Percentiles rank a stretch among this genome's conserved stretches.
Conservation (phyloP, 2,113 vertebrate species). For the Sphyrna mokarran region DNA sequence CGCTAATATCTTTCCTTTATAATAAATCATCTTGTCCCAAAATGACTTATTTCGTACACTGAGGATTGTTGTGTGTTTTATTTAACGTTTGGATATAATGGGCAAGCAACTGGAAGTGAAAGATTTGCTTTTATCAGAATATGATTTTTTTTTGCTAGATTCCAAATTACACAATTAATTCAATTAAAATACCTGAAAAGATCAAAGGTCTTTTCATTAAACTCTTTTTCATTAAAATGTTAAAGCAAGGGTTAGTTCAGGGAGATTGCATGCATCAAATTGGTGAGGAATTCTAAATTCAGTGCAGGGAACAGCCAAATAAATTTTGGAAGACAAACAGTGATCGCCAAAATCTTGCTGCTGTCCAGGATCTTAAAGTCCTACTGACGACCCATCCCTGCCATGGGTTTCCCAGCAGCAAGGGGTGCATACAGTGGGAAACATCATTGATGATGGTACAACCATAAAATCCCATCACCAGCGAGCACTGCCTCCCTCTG, state of each 20-base stretch:
- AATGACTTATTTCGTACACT: neutral
- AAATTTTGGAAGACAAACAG: neutral
- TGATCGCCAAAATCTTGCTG: too few relatives aligned
- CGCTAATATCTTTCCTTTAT: neutral
- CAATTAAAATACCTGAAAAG: neutral
- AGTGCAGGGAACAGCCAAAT: neutral
- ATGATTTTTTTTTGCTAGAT: neutral
- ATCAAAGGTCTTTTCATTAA: neutral
- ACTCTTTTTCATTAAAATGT: too few relatives aligned
- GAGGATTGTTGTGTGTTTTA: neutral
- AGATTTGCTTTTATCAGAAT: neutral
- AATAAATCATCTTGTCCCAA: neutral
- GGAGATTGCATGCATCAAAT: neutral
- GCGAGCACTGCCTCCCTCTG: too few relatives aligned
- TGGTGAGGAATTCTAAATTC: neutral
- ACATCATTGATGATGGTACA: too few relatives aligned
- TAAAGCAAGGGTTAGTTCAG: neutral
- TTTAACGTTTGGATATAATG: neutral
- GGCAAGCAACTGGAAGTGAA: neutral
- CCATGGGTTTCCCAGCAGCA: too few relatives aligned
- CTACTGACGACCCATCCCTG: too few relatives aligned
- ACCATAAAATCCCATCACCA: too few relatives aligned
- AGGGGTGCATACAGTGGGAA: too few relatives aligned
- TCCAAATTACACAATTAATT: neutral
- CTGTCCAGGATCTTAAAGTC: too few relatives aligned